These are phyloP conservation scores for Caenorhabditis doughertyi DNA, from an alignment of 2,888 invertebrate species.

Conservation along the genomic window DNA sequence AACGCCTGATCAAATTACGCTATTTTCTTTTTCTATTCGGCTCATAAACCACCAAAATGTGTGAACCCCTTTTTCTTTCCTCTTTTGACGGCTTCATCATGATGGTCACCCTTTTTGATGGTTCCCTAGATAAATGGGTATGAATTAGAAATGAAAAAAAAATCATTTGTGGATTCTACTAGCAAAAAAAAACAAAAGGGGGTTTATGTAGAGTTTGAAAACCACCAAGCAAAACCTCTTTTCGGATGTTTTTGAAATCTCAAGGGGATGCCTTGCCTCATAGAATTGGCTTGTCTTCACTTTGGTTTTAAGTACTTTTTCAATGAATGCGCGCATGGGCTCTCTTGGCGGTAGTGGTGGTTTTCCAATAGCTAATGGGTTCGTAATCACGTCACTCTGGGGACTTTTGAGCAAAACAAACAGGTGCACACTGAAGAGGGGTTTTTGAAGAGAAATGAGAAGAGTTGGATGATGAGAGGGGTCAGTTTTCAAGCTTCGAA, in stretches of 20 bases:
- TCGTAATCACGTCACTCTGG: conserved; percentile 57
- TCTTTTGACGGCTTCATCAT: background rate
- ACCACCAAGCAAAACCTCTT: background rate
- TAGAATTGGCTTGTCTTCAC: conserved; percentile 29
- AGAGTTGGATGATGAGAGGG: too few relatives aligned
- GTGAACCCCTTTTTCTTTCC: background rate
- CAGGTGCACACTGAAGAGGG: conserved; percentile 25
- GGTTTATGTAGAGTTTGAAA: conserved; percentile 6
- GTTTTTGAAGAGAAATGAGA: background rate
- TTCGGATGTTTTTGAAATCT: conserved; percentile 48
- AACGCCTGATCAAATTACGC: conserved; percentile 54
- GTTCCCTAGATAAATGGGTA: conserved; percentile 12
- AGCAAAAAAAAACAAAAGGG: conserved; percentile 24
- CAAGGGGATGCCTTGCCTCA: conserved; percentile 27
- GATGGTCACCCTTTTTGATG: background rate
- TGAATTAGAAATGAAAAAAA: conserved; percentile 23
- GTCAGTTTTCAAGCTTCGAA: too few relatives aligned
- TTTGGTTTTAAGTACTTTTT: conserved; percentile 51
- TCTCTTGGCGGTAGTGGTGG: too few relatives aligned
- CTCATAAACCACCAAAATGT: conserved; percentile 27
- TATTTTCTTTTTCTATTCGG: background rate
- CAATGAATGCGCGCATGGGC: background rate
- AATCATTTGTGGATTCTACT: background rate
- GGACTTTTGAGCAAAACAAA: conserved; percentile 41
- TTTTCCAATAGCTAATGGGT: conserved; percentile 35